Conservation (phyloP, 2,888 invertebrate genomes). For the Dinocampus coccinellae region DNA sequence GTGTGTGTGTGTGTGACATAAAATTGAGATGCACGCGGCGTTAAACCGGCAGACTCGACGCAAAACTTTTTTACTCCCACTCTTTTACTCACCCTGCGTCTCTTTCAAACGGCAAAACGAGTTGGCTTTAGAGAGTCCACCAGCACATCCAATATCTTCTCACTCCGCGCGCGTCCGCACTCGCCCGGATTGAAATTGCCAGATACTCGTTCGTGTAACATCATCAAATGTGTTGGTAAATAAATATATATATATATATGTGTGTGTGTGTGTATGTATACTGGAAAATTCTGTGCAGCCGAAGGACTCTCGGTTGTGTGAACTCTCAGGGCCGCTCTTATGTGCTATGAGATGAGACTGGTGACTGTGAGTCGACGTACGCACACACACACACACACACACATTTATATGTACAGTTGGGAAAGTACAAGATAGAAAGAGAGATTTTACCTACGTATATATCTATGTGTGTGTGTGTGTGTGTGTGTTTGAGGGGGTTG, state of each 20-base stretch:
- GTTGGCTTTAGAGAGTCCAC: slow-evolving; percentile 31
- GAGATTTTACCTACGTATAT: no score
- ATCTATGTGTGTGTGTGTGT: no score
- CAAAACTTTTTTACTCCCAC: slow-evolving; percentile 5
- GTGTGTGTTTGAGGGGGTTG: no score
- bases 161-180: slow-evolving; percentile 27
- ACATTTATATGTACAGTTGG: slow-evolving; percentile 14
- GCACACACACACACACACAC: slow-evolving; percentile 5
- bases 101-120: slow-evolving; percentile 29
- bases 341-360: slow-evolving; percentile 15
- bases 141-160: slow-evolving; percentile 33
- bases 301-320: slow-evolving; percentile 42
- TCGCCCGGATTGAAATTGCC: slow-evolving; percentile 30
- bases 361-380: slow-evolving; percentile 23
- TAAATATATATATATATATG: slow-evolving; percentile 3
- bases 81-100: not conserved
- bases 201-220: slow-evolving; percentile 23
- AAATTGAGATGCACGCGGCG: slow-evolving; percentile 28
- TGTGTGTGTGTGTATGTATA: slow-evolving; percentile 33
- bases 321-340: slow-evolving; percentile 29
- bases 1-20: not conserved
- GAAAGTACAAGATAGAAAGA: not conserved
- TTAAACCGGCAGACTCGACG: slow-evolving; percentile 20
- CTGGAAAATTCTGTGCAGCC: slow-evolving; percentile 45
- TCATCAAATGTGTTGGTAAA: not conserved